Evolutionary conservation across 2,888 invertebrate species (phyloP).

Genomic region (Heliconius aoede): DNA sequence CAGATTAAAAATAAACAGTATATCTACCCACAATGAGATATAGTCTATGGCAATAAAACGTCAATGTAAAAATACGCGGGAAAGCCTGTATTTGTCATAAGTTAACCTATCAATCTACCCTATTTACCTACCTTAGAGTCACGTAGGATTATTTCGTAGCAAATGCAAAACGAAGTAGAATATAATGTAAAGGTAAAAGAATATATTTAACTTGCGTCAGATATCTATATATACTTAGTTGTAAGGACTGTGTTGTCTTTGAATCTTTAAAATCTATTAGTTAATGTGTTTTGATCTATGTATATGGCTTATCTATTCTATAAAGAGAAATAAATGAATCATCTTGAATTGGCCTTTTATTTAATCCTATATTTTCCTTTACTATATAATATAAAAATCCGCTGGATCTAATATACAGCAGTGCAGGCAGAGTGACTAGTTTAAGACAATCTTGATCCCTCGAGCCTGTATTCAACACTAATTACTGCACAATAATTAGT

Average conservation of each 20-base stretch:
- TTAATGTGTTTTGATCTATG: constrained; percentile 73
- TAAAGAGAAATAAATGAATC: constrained; percentile 76
- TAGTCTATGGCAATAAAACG: constrained; percentile 42
- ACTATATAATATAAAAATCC: background rate
- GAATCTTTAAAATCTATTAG: constrained; percentile 71
- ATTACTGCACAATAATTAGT: too few relatives aligned
- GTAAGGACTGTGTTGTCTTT: constrained; percentile 53
- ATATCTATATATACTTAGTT: constrained; percentile 54
- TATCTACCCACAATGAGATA: background rate
- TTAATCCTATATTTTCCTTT: constrained; percentile 44
- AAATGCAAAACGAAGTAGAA: constrained; percentile 28
- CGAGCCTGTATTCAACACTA: too few relatives aligned
- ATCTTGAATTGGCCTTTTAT: constrained; percentile 74
- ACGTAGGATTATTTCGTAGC: constrained; percentile 31
- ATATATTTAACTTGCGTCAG: constrained; percentile 75
- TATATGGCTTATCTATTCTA: constrained; percentile 79
- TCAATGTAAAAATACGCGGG: constrained; percentile 24
- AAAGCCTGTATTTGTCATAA: constrained; percentile 80
- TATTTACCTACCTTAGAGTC: constrained; percentile 33
- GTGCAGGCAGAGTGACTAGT: too few relatives aligned
- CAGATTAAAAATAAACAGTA: background rate
- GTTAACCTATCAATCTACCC: constrained; percentile 52
- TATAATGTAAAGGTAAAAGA: constrained; percentile 29
- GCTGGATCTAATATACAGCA: too few relatives aligned
- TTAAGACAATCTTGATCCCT: too few relatives aligned